Evolutionary conservation across 1,140 invertebrate species (phyloP).

Genomic region (Hylaeus anthracinus): DNA sequence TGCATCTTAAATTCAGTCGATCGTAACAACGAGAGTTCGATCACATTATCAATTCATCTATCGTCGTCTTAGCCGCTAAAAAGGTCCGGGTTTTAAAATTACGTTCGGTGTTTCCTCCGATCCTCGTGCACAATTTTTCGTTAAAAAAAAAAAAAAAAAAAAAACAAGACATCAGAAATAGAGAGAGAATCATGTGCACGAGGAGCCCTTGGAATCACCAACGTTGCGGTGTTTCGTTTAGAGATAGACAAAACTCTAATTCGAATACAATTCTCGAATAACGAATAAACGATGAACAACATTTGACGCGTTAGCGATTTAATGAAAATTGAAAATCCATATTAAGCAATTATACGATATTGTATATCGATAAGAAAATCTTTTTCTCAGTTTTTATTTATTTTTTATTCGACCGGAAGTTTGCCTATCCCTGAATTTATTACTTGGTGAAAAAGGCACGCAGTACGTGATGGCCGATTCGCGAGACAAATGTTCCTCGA

Average conservation of each 20-base stretch:
- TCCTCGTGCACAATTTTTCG: background rate
- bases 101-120: background rate
- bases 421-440: background rate
- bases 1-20: background rate
- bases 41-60: background rate
- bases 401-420: too few species aligned
- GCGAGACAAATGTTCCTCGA: background rate
- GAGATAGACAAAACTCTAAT: too few species aligned
- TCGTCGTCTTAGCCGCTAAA: background rate
- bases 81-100: background rate
- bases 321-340: too few species aligned
- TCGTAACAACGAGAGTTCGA: background rate
- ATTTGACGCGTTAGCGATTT: too few species aligned
- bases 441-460: conserved; percentile 53
- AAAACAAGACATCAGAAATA: background rate
- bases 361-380: too few species aligned
- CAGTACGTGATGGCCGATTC: conserved; percentile 34
- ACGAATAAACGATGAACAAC: too few species aligned
- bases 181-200: background rate
- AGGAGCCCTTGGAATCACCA: background rate
- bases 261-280: too few species aligned
- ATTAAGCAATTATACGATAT: too few species aligned
- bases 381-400: too few species aligned
- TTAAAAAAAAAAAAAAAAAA: background rate
- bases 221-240: background rate